These are phyloP conservation scores for Bradypus variegatus DNA, from an alignment of 2,797 vertebrate genomes.

Conservation along the genomic window DNA sequence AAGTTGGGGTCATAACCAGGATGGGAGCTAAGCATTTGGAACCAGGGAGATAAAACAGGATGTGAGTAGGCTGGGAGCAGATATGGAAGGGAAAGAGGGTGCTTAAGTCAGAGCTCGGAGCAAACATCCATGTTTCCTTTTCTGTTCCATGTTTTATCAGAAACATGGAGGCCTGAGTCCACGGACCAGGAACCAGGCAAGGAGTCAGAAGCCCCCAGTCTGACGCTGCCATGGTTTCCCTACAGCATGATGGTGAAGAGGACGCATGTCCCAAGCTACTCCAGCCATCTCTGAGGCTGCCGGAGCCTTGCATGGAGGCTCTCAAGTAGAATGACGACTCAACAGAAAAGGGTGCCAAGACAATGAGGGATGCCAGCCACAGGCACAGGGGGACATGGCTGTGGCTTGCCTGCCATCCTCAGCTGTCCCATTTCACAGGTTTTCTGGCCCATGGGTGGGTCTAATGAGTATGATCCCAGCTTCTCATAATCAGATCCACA, in stretches of 20 bases:
- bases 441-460: background rate
- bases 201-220: background rate
- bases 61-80: background rate
- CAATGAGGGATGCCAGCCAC: background rate
- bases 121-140: background rate
- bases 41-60: too few relatives aligned
- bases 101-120: accelerated
- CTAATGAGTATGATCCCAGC: accelerated
- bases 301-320: background rate
- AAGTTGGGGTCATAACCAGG: accelerated
- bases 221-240: accelerated
- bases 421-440: too few relatives aligned
- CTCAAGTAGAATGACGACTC: too few relatives aligned
- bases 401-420: accelerated
- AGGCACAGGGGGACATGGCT: accelerated
- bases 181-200: accelerated
- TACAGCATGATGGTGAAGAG: background rate
- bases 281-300: background rate
- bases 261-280: accelerated
- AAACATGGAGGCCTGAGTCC: background rate
- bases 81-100: accelerated
- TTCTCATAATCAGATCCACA: background rate
- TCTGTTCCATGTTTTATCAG: background rate
- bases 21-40: background rate
- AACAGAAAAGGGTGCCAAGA: accelerated